phyloP scores from a whole-genome alignment of 2,888 invertebrate species.

The Pyrgus malvae region DNA sequence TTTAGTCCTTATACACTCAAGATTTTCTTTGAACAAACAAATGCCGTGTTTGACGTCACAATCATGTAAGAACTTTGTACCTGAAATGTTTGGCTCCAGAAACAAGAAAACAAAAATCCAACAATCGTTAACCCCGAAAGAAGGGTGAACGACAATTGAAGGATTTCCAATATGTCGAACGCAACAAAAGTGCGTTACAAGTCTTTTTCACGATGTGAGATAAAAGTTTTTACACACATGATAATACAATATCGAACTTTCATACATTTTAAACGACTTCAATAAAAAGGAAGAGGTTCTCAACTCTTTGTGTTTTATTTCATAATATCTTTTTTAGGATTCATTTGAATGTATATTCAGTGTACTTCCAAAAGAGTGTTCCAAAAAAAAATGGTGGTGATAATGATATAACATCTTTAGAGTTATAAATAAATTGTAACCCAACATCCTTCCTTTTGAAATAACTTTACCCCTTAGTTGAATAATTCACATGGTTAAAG shows the following conservation, averaged over 20 bases:
- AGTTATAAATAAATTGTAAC: too few relatives aligned
- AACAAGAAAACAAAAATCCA: constrained; percentile 1
- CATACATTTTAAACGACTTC: neutral
- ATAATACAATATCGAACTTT: neutral
- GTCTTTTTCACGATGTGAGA: constrained; percentile 5
- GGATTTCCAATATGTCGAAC: constrained; percentile 14
- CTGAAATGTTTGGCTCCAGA: constrained; percentile 7
- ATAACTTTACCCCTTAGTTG: too few relatives aligned
- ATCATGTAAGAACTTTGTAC: constrained; percentile 3
- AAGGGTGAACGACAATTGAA: constrained; percentile 3
- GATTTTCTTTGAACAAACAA: constrained; percentile 12
- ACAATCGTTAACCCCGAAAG: constrained; percentile 1
- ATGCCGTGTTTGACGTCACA: constrained; percentile 9
- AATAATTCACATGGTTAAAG: too few relatives aligned
- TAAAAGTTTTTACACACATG: neutral
- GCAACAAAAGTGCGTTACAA: neutral
- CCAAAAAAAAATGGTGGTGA: too few relatives aligned
- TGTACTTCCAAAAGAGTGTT: too few relatives aligned
- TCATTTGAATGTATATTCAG: too few relatives aligned
- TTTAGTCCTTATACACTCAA: constrained; percentile 10
- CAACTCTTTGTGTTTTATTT: too few relatives aligned
- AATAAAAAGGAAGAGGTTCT: too few relatives aligned
- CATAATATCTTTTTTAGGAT: too few relatives aligned
- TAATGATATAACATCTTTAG: too few relatives aligned
- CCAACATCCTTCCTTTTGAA: too few relatives aligned